These are phyloP conservation scores for Cliona cf. orientalis DNA, from an alignment of 37 sponge, comb jelly and placozoan species.

Conservation along the genomic window DNA sequence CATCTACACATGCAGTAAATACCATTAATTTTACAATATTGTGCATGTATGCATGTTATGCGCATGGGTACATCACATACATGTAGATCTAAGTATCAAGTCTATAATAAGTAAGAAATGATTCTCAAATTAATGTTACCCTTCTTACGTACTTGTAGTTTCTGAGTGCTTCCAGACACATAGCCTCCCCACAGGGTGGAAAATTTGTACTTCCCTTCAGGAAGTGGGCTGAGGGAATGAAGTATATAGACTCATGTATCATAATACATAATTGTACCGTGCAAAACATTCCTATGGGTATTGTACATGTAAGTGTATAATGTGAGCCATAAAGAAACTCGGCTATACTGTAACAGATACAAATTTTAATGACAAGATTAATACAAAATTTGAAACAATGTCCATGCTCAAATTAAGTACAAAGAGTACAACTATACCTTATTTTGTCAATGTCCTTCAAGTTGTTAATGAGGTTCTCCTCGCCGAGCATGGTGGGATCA, in stretches of 20 bases:
- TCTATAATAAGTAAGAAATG: no score
- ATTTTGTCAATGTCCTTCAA: slow-evolving; percentile 70
- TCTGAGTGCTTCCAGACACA: slow-evolving; percentile 44
- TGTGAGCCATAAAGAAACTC: no score
- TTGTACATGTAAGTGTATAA: no score
- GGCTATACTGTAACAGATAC: no score
- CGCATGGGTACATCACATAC: not conserved
- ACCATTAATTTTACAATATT: not conserved
- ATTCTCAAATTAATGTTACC: not conserved
- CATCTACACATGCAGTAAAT: slow-evolving; percentile 30
- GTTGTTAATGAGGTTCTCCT: slow-evolving; percentile 38
- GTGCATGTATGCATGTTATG: not conserved
- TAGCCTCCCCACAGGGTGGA: slow-evolving; percentile 83
- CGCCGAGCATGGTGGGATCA: slow-evolving; percentile 80
- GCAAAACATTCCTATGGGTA: no score
- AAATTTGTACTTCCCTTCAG: slow-evolving; percentile 61
- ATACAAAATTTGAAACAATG: no score
- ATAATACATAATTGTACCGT: not conserved
- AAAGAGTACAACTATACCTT: slow-evolving; percentile 23
- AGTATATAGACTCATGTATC: not conserved
- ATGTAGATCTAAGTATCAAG: no score
- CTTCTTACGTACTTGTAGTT: slow-evolving; percentile 41
- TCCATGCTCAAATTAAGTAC: no score
- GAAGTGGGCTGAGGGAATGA: slow-evolving; percentile 55
- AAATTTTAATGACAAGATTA: no score